phyloP scores from a whole-genome alignment of 2,113 vertebrate genomes.

The Callopanchax toddi region DNA sequence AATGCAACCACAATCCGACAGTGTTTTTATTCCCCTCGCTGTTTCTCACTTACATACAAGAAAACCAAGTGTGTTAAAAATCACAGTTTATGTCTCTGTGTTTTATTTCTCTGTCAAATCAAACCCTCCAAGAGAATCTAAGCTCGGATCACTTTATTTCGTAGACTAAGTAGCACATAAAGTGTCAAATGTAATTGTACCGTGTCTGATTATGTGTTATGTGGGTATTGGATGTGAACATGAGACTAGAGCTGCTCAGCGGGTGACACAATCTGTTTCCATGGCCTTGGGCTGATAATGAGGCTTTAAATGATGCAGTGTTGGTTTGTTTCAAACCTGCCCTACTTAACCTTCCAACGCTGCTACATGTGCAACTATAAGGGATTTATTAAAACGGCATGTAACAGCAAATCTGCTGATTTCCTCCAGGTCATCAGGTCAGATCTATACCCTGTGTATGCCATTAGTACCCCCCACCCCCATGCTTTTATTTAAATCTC shows the following conservation, averaged over 20 bases:
- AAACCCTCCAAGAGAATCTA: too few relatives aligned
- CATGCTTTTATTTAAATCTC: slow-evolving; percentile 21
- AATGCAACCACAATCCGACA: too few relatives aligned
- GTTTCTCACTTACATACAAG: too few relatives aligned
- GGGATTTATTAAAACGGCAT: slow-evolving; percentile 32
- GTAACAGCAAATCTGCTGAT: slow-evolving; percentile 31
- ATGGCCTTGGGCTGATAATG: slow-evolving; percentile 27
- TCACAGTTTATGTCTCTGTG: not conserved
- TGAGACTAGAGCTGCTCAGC: slow-evolving; percentile 5
- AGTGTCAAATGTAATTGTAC: not conserved
- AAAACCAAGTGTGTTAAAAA: not conserved
- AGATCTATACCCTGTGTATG: slow-evolving; percentile 26
- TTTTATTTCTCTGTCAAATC: not conserved
- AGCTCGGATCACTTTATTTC: not conserved
- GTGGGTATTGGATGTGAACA: not conserved
- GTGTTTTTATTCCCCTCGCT: too few relatives aligned
- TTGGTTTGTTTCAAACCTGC: slow-evolving; percentile 24
- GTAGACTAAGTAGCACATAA: not conserved
- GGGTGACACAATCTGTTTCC: slow-evolving; percentile 7
- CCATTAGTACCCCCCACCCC: slow-evolving; percentile 2
- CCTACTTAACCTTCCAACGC: slow-evolving; percentile 43
- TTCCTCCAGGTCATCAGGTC: slow-evolving; percentile 41
- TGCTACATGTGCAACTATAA: slow-evolving; percentile 14
- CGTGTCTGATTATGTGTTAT: not conserved
- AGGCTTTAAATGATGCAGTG: slow-evolving; percentile 32